phyloP scores from a whole-genome alignment of 2,888 invertebrate species.

The Nemotelus pantherinus region DNA sequence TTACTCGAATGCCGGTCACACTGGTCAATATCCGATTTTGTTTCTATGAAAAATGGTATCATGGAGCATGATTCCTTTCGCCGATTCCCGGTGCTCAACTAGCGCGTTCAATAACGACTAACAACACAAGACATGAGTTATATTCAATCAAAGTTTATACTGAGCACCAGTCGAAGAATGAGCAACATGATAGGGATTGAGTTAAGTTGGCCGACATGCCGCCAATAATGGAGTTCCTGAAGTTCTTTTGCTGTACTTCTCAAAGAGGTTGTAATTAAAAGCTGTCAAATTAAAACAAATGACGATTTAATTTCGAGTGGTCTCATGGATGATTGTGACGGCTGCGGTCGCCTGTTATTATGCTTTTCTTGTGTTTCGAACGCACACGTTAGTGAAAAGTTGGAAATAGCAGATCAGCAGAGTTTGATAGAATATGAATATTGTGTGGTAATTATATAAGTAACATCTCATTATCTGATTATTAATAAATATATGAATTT shows the following conservation, averaged over 20 bases:
- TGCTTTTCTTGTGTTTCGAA: too few species aligned
- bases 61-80: background rate
- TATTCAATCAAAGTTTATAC: slow-evolving; percentile 26
- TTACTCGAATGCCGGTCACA: background rate
- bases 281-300: slow-evolving; percentile 35
- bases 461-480: too few species aligned
- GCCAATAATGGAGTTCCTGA: slow-evolving; percentile 9
- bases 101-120: background rate
- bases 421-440: too few species aligned
- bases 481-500: too few species aligned
- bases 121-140: background rate
- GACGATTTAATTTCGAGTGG: slow-evolving; percentile 21
- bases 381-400: too few species aligned
- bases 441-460: too few species aligned
- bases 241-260: background rate
- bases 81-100: background rate
- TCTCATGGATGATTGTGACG: background rate
- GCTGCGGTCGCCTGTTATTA: too few species aligned
- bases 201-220: background rate
- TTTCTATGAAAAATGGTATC: slow-evolving; percentile 11
- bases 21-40: background rate
- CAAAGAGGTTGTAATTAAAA: slow-evolving; percentile 29
- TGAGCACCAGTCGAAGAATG: too few species aligned
- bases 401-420: too few species aligned
- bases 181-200: background rate